phyloP scores from a whole-genome alignment of 35 echinoderm and acorn worm genomes.

The Ophioderma brevispina region DNA sequence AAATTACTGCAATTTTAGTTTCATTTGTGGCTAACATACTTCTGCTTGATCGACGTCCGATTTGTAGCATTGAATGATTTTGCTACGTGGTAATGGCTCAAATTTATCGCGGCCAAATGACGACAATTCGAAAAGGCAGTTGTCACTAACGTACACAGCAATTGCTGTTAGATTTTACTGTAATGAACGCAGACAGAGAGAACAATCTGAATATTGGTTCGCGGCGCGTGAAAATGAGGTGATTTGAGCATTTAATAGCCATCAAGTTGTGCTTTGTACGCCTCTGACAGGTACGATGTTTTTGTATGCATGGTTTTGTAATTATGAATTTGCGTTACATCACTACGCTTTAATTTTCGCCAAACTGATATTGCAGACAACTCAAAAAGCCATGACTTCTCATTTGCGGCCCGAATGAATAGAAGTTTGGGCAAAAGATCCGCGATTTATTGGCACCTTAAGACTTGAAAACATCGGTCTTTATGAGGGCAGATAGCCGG shows the following conservation, averaged over 20 bases:
- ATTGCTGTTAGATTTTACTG: neutral
- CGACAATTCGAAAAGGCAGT: neutral
- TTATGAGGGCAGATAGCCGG: constrained; percentile 6
- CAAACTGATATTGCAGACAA: neutral
- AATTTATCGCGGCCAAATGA: neutral
- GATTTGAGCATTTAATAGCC: neutral
- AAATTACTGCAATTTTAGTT: constrained; percentile 10
- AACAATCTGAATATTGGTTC: neutral
- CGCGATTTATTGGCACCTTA: neutral
- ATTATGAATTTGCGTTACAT: neutral
- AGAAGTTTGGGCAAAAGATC: neutral
- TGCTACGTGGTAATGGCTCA: neutral
- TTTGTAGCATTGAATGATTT: constrained; percentile 3
- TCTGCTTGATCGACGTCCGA: constrained; percentile 2
- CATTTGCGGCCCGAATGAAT: neutral
- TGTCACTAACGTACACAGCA: neutral
- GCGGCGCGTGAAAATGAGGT: neutral
- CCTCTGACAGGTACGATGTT: neutral
- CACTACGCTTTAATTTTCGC: neutral
- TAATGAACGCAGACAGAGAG: neutral
- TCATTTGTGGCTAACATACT: constrained; percentile 1
- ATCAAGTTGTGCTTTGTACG: neutral
- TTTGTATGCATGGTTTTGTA: neutral
- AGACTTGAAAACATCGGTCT: neutral
- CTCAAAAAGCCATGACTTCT: neutral